Conservation (phyloP, 1,140 invertebrate species). For the Drosophila seguyi region DNA sequence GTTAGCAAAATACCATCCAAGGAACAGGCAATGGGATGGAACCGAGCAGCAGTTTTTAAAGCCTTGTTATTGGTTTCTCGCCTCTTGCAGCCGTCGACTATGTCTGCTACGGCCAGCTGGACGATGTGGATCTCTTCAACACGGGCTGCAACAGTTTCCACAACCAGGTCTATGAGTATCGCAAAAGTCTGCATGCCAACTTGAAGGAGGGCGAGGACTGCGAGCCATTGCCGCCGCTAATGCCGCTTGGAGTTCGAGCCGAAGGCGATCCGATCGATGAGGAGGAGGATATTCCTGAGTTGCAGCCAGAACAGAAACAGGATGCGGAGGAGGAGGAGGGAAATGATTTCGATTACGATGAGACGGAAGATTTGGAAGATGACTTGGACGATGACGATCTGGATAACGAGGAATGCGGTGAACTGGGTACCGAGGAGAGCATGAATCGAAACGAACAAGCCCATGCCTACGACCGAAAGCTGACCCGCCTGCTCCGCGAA, state of each 20-base stretch:
- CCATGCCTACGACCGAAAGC: constrained; percentile 76
- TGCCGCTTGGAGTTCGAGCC: constrained; percentile 62
- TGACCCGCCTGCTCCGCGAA: constrained; percentile 68
- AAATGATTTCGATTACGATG: constrained; percentile 44
- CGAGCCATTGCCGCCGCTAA: constrained; percentile 68
- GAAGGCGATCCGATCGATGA: constrained; percentile 74
- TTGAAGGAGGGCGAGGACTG: constrained; percentile 67
- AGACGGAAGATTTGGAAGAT: constrained; percentile 37
- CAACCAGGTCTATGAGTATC: constrained; percentile 80
- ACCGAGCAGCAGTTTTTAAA: constrained; percentile 71
- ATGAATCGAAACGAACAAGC: constrained; percentile 80
- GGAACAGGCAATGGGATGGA: constrained; percentile 82
- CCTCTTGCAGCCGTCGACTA: constrained; percentile 74
- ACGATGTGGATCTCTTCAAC: constrained; percentile 80
- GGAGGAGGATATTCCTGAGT: constrained; percentile 46
- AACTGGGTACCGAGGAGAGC: constrained; percentile 68
- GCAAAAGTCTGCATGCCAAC: constrained; percentile 78
- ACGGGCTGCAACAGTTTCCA: constrained; percentile 77
- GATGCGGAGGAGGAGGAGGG: constrained; percentile 37
- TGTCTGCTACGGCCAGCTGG: constrained; percentile 79
- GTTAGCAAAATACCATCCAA: constrained; percentile 74
- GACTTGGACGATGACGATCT: constrained; percentile 60
- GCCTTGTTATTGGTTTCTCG: constrained; percentile 21
- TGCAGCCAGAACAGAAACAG: constrained; percentile 4
- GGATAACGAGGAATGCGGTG: constrained; percentile 45